Base-by-base conservation (phyloP, 2,888 invertebrate genomes). In the Copidosoma aretas region DNA sequence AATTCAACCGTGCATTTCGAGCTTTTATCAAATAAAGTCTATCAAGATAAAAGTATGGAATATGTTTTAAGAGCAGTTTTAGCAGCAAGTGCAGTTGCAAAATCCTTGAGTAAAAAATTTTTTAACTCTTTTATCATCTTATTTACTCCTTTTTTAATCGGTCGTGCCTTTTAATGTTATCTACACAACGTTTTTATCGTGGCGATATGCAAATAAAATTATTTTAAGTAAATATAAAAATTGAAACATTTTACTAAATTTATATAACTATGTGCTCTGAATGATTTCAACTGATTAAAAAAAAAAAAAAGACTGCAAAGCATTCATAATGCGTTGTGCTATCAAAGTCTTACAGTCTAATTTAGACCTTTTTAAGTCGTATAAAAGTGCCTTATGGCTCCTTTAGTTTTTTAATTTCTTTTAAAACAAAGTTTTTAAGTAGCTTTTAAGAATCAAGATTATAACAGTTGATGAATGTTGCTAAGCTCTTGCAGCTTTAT, bases 131-230 rank as follows among this genome's bases (percentile, higher is more conserved):
- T 79, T 78, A 78, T 75, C 74, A 71, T 77, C 75, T 79, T 75
- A 75, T 80, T 80, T 78, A 77, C 67, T 74, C 75, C 76, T 63
- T 80, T 81, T 46, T 79, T 78, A 81, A 80, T 80, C 75, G 77
- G 79, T 78, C 78, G 81, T 81, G 81, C 81, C 81, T 81, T 81
- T 80, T 81, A 80, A 80, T 71, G 70, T 78, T 75, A 71, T 60
- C 75, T 75, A 72, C 74, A 75, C 75, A 77, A 73, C 77, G 25
- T 81, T 81, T 32, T 80, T 79, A 80, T 80, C 78, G 75, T 71
- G 73, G 73, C 70, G 74, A 72, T 73, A 66, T 59, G 64, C 64
- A 68, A 64, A 73, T 65, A 71, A 77, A 80, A 79, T 80, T 81
- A 77, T 77, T 81, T 81, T 75, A 78, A 80, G 77, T 77, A 2